A percentile compares a stretch with the other conserved stretches of the same genome.
Conservation (phyloP, 2,113 vertebrate species). For the Nannobrachium achirus region DNA sequence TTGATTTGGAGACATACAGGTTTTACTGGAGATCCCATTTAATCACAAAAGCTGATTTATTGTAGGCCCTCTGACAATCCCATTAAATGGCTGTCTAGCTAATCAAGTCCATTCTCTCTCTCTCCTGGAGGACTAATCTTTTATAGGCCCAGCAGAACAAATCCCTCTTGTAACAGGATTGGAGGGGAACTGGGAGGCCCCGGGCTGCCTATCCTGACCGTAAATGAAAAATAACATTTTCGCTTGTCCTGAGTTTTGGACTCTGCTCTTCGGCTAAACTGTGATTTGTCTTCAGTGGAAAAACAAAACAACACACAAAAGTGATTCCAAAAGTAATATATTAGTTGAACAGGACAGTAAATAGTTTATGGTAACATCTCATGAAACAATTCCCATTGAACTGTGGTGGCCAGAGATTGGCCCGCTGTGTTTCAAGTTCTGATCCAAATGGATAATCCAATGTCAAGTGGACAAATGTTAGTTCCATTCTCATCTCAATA, state of each 20-base stretch:
- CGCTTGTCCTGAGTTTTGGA: slow-evolving; percentile 29
- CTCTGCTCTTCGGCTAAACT: slow-evolving; percentile 3
- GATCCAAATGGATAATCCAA: slow-evolving; percentile 3
- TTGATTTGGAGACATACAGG: slow-evolving; percentile 79
- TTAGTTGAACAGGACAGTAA: neutral
- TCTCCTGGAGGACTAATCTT: slow-evolving; percentile 82
- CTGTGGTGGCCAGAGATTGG: neutral
- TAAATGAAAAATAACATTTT: slow-evolving; percentile 56
- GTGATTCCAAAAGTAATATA: slow-evolving; percentile 7
- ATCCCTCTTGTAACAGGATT: slow-evolving; percentile 81
- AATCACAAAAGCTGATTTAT: slow-evolving; percentile 88
- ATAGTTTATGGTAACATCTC: neutral
- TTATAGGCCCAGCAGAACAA: slow-evolving; percentile 78
- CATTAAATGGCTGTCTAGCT: slow-evolving; percentile 86
- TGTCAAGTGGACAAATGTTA: neutral
- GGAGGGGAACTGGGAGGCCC: slow-evolving; percentile 58
- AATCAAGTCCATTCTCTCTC: slow-evolving; percentile 82
- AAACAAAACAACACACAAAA: neutral
- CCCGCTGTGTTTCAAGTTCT: neutral
- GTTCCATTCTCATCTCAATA: neutral
- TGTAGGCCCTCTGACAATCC: slow-evolving; percentile 81
- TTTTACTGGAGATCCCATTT: slow-evolving; percentile 85
- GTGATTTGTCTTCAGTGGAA: slow-evolving; percentile 34
- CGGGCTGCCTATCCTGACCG: slow-evolving; percentile 35
- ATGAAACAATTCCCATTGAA: neutral